A percentile compares a stretch with the other conserved stretches of the same genome.
Evolutionary conservation across 1,140 invertebrate genomes (phyloP).

Genomic region (Aleiodes sp.): DNA sequence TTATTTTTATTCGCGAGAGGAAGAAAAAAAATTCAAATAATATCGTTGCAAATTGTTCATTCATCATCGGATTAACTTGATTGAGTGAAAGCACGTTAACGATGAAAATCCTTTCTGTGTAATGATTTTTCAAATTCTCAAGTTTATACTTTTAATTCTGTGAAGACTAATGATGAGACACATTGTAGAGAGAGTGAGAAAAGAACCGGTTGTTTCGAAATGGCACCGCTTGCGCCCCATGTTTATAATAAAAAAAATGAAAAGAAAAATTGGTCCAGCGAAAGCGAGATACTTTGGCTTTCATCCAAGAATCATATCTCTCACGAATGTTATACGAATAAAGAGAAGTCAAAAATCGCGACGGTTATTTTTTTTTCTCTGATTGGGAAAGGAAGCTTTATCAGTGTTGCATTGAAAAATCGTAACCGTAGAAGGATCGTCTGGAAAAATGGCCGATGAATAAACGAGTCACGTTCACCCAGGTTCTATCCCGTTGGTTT

Average conservation of each 20-base stretch:
- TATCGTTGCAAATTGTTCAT: too few relatives aligned
- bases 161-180: neutral
- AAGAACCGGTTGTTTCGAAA: constrained; percentile 41
- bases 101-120: too few relatives aligned
- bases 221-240: constrained; percentile 11
- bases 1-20: too few relatives aligned
- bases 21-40: too few relatives aligned
- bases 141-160: neutral
- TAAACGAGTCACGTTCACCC: constrained; percentile 42
- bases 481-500: constrained; percentile 26
- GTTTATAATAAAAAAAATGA: constrained; percentile 27
- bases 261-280: constrained; percentile 26
- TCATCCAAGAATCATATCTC: constrained; percentile 35
- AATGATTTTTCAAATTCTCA: neutral
- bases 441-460: constrained; percentile 27
- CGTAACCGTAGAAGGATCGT: constrained; percentile 15
- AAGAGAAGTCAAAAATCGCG: neutral
- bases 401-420: constrained; percentile 36
- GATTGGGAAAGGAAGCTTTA: neutral
- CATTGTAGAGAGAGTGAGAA: neutral
- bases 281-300: constrained; percentile 38
- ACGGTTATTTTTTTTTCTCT: too few relatives aligned
- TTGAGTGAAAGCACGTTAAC: too few relatives aligned
- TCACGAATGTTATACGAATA: constrained; percentile 15
- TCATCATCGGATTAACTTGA: too few relatives aligned